These are phyloP conservation scores for Silvanus unidentatus DNA, from an alignment of 2,888 invertebrate species.

Conservation along the genomic window DNA sequence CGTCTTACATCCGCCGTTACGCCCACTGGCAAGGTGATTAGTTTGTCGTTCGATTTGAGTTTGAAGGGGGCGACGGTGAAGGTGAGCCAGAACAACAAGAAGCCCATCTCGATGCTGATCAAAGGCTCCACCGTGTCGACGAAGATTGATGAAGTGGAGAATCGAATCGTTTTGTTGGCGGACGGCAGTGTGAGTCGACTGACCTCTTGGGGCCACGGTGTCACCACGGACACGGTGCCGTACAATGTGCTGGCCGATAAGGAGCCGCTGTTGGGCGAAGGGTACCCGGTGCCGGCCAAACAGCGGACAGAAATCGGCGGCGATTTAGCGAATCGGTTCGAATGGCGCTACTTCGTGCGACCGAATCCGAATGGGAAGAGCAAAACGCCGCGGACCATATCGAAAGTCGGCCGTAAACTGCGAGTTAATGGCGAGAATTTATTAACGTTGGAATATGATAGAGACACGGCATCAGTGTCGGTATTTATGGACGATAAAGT, in stretches of 20 bases:
- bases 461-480: conserved; percentile 77
- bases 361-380: conserved; percentile 62
- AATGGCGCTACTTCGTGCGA: conserved; percentile 90
- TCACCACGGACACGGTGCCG: conserved; percentile 86
- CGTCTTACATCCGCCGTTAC: conserved; percentile 85
- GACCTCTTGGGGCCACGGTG: conserved; percentile 80
- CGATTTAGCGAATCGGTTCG: conserved; percentile 72
- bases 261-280: conserved; percentile 75
- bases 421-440: conserved; percentile 89
- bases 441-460: conserved; percentile 84
- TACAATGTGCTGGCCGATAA: conserved; percentile 86
- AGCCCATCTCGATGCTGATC: conserved; percentile 78
- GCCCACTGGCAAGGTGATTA: conserved; percentile 91
- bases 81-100: conserved; percentile 75
- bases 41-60: conserved; percentile 82
- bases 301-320: conserved; percentile 86
- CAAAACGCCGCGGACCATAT: conserved; percentile 59
- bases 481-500: conserved; percentile 84
- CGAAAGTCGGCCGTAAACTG: conserved; percentile 78
- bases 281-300: conserved; percentile 86
- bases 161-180: conserved; percentile 69
- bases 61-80: conserved; percentile 84
- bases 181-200: conserved; percentile 78
- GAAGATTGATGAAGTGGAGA: conserved; percentile 75
- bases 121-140: conserved; percentile 82